These are phyloP conservation scores for Leucoraja ocellata DNA, from an alignment of 2,797 vertebrate genomes.

Conservation along the genomic window DNA sequence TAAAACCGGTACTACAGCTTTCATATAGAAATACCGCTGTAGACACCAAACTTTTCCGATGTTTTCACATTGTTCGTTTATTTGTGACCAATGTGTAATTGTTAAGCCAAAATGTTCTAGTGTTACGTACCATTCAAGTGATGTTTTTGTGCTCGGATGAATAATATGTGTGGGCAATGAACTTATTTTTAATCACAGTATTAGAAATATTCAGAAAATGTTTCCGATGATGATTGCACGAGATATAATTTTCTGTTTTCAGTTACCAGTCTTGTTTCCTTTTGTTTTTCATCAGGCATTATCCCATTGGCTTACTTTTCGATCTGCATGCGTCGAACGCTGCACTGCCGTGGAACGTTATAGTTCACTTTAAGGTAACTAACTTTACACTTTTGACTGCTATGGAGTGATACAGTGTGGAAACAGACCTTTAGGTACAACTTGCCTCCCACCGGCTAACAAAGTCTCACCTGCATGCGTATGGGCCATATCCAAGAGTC, in stretches of 20 bases:
- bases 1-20: not conserved
- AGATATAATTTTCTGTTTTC: not conserved
- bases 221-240: not conserved
- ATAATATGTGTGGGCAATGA: not conserved
- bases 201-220: slow-evolving; percentile 8
- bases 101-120: not conserved
- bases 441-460: too few relatives aligned
- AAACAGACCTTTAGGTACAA: too few relatives aligned
- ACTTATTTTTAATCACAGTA: not conserved
- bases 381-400: slow-evolving; percentile 42
- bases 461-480: too few relatives aligned
- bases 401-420: too few relatives aligned
- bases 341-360: slow-evolving; percentile 90
- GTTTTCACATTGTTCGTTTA: not conserved
- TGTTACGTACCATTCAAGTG: not conserved
- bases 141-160: not conserved
- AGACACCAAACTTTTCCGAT: not conserved
- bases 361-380: slow-evolving; percentile 93
- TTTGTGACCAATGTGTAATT: not conserved
- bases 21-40: not conserved
- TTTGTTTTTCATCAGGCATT: slow-evolving; percentile 73
- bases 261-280: not conserved
- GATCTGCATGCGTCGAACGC: slow-evolving; percentile 90
- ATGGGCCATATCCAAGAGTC: too few relatives aligned
- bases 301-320: slow-evolving; percentile 92